Conservation (phyloP, 2,888 invertebrate species). For the Schizaphis graminum region DNA sequence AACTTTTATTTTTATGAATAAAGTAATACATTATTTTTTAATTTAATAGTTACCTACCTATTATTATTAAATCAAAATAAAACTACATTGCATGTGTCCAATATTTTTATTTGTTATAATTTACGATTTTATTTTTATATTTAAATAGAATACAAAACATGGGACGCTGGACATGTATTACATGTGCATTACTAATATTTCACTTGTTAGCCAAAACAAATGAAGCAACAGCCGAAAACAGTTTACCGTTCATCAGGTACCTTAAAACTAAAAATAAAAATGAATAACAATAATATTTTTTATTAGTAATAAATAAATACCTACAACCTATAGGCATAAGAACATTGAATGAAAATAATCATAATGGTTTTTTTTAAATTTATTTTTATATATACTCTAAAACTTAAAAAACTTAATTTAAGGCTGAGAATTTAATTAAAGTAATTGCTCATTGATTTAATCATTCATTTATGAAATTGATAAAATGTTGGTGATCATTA, state of each 20-base stretch:
- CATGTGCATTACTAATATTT: neutral
- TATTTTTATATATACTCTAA: neutral
- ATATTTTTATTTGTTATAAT: neutral
- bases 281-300: neutral
- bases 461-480: neutral
- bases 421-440: neutral
- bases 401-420: neutral
- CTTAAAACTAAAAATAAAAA: neutral
- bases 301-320: neutral
- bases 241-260: conserved; percentile 37
- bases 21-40: neutral
- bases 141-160: conserved; percentile 35
- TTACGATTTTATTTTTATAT: neutral
- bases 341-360: neutral
- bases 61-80: neutral
- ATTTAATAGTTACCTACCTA: neutral
- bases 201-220: neutral
- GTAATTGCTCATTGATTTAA: neutral
- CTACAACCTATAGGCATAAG: neutral
- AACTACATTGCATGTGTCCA: neutral
- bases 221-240: neutral
- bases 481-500: neutral
- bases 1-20: neutral
- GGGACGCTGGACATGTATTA: neutral
- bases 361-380: neutral